A percentile compares a stretch with the other conserved stretches of the same genome.
Conservation (phyloP, 2,113 vertebrate genomes). For the Canis aureus region DNA sequence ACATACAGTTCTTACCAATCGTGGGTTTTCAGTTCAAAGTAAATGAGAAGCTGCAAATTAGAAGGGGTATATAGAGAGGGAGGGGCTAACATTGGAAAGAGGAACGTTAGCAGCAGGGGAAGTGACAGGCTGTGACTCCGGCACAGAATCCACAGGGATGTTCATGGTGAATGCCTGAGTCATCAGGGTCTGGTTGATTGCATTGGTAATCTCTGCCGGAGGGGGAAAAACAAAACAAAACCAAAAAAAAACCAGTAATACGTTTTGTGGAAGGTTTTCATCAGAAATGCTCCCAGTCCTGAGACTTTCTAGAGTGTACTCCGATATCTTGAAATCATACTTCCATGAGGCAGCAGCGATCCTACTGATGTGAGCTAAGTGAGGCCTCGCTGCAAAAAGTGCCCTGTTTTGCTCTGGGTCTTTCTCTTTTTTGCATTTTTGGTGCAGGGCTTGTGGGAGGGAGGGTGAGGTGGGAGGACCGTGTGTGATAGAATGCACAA, state of each 20-base stretch:
- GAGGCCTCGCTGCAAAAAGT: not conserved
- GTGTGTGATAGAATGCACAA: not conserved
- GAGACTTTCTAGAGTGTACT: not conserved
- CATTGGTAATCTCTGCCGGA: constrained; percentile 21
- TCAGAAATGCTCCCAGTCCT: constrained; percentile 8
- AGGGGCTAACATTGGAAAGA: constrained; percentile 61
- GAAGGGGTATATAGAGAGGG: constrained; percentile 58
- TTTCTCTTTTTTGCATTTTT: constrained; percentile 21
- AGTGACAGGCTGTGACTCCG: constrained; percentile 47
- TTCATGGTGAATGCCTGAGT: constrained; percentile 38
- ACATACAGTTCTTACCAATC: constrained; percentile 62
- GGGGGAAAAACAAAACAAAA: too few species aligned
- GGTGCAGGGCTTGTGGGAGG: constrained; percentile 30
- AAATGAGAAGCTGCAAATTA: constrained; percentile 69
- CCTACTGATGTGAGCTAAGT: not conserved
- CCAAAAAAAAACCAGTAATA: not conserved
- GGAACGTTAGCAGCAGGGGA: constrained; percentile 44
- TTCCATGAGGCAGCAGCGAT: not conserved
- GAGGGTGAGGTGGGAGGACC: not conserved
- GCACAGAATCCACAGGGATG: constrained; percentile 52
- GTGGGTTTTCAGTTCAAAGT: constrained; percentile 60
- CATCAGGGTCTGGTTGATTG: constrained; percentile 26
- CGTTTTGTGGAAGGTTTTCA: constrained; percentile 13
- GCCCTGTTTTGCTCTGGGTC: not conserved
- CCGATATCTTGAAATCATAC: constrained; percentile 40